Evolutionary conservation across 2,888 invertebrate genomes (phyloP).

Genomic region (Chydorus sphaericus): DNA sequence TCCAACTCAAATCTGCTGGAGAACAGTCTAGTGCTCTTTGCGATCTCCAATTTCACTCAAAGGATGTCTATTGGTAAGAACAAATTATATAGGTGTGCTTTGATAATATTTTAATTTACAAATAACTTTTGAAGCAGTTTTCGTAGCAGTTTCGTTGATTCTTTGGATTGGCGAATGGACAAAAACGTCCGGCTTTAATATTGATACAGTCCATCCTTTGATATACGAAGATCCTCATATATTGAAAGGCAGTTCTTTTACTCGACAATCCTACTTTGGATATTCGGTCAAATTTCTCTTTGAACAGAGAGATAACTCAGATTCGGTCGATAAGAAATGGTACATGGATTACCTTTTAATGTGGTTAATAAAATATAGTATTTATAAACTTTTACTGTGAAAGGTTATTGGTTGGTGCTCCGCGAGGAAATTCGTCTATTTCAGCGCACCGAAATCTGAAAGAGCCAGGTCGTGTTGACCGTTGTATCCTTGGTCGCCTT

Average conservation of each 20-base stretch:
- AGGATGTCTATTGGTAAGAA: no score
- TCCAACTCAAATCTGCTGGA: no score
- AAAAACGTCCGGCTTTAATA: slow-evolving; percentile 18
- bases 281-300: slow-evolving; percentile 17
- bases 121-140: not conserved
- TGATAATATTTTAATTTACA: no score
- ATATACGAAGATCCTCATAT: slow-evolving; percentile 16
- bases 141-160: not conserved
- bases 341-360: not conserved
- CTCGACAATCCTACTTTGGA: slow-evolving; percentile 18
- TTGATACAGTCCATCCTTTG: slow-evolving; percentile 16
- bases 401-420: slow-evolving; percentile 39
- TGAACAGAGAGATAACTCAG: not conserved
- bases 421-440: slow-evolving; percentile 35
- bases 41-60: no score
- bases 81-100: no score
- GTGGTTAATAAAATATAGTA: not conserved
- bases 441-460: slow-evolving; percentile 27
- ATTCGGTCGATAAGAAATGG: not conserved
- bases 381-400: slow-evolving; percentile 12
- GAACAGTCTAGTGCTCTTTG: no score
- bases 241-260: not conserved
- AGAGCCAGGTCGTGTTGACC: slow-evolving; percentile 40
- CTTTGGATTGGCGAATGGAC: no score
- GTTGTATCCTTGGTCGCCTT: slow-evolving; percentile 27